These are phyloP conservation scores for Apamea sordens DNA, from an alignment of 2,888 invertebrate genomes.

Conservation along the genomic window DNA sequence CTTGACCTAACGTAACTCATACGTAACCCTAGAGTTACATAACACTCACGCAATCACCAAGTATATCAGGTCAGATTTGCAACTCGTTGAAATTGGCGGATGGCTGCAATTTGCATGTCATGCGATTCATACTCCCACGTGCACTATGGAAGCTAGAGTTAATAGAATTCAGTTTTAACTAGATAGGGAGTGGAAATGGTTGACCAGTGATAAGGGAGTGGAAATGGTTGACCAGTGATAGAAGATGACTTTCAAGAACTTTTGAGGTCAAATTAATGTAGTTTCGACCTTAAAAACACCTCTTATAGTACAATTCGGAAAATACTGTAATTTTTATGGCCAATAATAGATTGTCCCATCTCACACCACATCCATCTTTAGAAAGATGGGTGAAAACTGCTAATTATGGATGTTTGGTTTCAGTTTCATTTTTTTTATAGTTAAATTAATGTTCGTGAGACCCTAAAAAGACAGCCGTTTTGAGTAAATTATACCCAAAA, in stretches of 20 bases:
- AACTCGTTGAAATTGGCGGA: slow-evolving; percentile 66
- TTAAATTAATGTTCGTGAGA: too few relatives aligned
- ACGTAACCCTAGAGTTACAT: neutral
- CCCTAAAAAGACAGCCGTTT: neutral
- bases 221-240: neutral
- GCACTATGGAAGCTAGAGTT: slow-evolving; percentile 51
- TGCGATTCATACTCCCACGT: slow-evolving; percentile 32
- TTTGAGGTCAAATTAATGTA: slow-evolving; percentile 16
- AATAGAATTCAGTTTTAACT: slow-evolving; percentile 67
- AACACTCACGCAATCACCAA: slow-evolving; percentile 8
- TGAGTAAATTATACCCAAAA: neutral
- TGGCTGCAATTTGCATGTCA: slow-evolving; percentile 68
- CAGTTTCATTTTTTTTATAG: too few relatives aligned
- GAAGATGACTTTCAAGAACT: slow-evolving; percentile 27
- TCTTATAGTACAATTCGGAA: neutral
- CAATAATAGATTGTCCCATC: neutral
- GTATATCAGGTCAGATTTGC: slow-evolving; percentile 17
- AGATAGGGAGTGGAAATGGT: slow-evolving; percentile 31
- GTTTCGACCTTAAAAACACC: neutral
- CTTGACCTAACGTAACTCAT: neutral
- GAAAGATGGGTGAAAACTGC: neutral
- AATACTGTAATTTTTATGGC: neutral
- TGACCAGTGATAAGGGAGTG: neutral
- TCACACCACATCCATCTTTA: neutral
- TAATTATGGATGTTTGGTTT: too few relatives aligned